Evolutionary conservation across 2,797 vertebrate genomes (phyloP), one percentile per base, ranked within the genome.

Genomic region (Amniataba percoides): DNA sequence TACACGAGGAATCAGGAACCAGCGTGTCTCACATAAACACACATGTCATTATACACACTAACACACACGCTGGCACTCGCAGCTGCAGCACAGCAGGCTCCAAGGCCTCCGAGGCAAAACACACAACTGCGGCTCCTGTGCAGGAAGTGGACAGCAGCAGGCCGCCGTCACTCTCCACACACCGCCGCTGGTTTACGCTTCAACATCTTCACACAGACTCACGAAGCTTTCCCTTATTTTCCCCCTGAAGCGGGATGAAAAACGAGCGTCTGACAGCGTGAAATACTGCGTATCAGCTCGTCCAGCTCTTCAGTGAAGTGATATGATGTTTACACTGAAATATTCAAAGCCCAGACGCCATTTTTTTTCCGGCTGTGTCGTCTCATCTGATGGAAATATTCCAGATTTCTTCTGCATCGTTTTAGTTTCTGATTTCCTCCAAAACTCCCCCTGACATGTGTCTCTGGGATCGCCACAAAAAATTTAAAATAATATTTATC

Each of bases 51-150:
- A 10, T 34, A 12, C 19, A 16, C 55, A 56, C 49, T 60, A 51
- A 77, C 49, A 66, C 19, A 42, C 53, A n/a, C 58, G n/a, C 23
- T 19, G 42, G 46, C 72, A 46, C 52, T 31, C 23, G 52, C 16
- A 48, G 74, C 71, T 34, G 61, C 67, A 40, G 69, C 46, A 52
- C 71, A 78, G 66, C 21, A 63, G 75, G 57, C 43, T 15, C 72
- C 83, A 80, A 87, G 83, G 78, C 46, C 76, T 74, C 64, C 5
- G 73, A 74, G 60, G 8, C 57, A 72, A 71, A 79, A 77, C 52
- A 19, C 36, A 13, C 2, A 7, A 34, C 31, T 31, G 27, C 27
- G 27, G 27, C 27, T 52, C 25, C 16, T 49, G 23, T 13, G 48
- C 46, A 46, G 10, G 43, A 46, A 18, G 6, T 6, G 3, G 40